Conservation (phyloP, 1,140 invertebrate species). For the Holcopasites calliopsidis region DNA sequence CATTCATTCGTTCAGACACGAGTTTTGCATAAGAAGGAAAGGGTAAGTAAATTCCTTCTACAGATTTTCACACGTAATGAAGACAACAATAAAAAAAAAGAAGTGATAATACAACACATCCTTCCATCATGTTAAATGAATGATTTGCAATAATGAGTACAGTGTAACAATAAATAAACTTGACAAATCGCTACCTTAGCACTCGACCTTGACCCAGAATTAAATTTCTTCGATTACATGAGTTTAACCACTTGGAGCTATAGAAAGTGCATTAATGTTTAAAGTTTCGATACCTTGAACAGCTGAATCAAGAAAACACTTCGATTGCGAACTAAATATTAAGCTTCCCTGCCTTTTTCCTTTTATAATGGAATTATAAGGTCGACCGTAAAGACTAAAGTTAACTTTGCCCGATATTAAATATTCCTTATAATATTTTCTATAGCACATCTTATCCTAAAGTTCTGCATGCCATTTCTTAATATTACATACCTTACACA, state of each 20-base stretch:
- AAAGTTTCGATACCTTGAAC: not conserved
- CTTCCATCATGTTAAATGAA: not conserved
- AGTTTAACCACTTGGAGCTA: not conserved
- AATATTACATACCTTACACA: no score
- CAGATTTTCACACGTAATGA: no score
- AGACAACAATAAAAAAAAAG: no score
- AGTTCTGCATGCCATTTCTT: no score
- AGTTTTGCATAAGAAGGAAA: not conserved
- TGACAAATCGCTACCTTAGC: not conserved
- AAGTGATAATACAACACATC: not conserved
- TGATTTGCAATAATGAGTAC: not conserved
- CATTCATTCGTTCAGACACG: not conserved
- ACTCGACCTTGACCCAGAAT: not conserved
- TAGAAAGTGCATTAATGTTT: slow-evolving; percentile 1
- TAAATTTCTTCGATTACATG: slow-evolving; percentile 5
- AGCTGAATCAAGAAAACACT: not conserved
- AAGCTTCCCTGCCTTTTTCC: not conserved
- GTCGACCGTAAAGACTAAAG: not conserved
- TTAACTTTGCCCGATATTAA: no score
- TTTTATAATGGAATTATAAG: not conserved
- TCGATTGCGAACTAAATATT: not conserved
- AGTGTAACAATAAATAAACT: no score
- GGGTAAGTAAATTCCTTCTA: no score
- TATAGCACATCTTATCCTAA: no score
- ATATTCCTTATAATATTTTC: no score